phyloP scores from a whole-genome alignment of 2,888 invertebrate genomes.

The Lycaena phlaeas region DNA sequence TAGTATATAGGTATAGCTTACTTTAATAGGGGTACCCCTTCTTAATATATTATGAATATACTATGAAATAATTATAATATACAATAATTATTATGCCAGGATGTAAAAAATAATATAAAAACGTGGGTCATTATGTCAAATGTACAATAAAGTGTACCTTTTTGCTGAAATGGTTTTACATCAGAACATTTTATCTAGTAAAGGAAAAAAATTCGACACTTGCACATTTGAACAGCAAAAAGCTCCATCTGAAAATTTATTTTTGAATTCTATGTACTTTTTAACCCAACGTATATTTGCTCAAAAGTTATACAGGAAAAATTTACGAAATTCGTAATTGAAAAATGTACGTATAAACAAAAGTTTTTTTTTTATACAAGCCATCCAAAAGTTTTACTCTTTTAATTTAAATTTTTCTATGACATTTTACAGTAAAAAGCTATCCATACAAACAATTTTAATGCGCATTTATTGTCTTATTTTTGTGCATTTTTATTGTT shows the following conservation, averaged over 20 bases:
- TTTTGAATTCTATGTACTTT: conserved; percentile 4
- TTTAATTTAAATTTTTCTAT: conserved; percentile 8
- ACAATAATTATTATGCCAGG: too few species aligned
- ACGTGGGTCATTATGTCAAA: too few species aligned
- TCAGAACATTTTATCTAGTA: background rate
- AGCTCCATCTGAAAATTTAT: conserved; percentile 1
- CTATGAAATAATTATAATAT: too few species aligned
- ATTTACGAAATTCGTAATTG: conserved; percentile 7
- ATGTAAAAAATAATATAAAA: too few species aligned
- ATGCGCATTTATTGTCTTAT: conserved; percentile 7
- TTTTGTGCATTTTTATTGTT: background rate
- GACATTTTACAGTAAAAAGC: conserved; percentile 4
- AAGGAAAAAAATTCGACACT: background rate
- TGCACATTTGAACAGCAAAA: conserved; percentile 2
- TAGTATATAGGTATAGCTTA: too few species aligned
- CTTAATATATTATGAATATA: too few species aligned
- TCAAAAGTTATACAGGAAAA: conserved; percentile 7
- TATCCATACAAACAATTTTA: conserved; percentile 8
- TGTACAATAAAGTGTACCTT: too few species aligned
- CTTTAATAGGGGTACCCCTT: too few species aligned
- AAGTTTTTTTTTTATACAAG: conserved; percentile 4
- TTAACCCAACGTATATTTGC: conserved; percentile 8
- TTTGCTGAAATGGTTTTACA: background rate
- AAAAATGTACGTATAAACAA: conserved; percentile 5
- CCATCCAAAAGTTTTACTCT: conserved; percentile 5